Evolutionary conservation across 2,113 vertebrate genomes (phyloP).

Genomic region (Tylochromis polylepis): DNA sequence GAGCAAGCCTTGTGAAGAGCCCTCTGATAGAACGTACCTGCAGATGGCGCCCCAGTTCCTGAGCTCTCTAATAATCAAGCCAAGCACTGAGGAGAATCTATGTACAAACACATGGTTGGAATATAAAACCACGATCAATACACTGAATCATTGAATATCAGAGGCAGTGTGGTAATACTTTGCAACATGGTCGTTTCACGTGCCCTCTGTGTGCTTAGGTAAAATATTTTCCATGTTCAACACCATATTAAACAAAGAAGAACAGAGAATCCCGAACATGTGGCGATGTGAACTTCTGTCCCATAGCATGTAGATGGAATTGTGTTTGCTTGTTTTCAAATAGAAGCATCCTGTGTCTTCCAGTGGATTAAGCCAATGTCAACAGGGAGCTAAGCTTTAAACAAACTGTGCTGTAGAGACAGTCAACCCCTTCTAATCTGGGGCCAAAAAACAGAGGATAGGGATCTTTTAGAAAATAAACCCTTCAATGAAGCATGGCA

Average conservation of each 20-base stretch:
- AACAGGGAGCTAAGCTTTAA: slow-evolving; percentile 58
- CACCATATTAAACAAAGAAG: not conserved
- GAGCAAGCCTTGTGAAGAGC: not conserved
- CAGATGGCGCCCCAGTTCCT: slow-evolving; percentile 64
- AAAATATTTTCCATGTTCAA: not conserved
- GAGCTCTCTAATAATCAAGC: not conserved
- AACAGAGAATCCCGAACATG: not conserved
- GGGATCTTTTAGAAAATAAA: slow-evolving; percentile 18
- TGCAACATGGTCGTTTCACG: not conserved
- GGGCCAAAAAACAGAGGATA: slow-evolving; percentile 18
- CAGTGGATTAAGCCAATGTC: slow-evolving; percentile 52
- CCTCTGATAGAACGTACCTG: slow-evolving; percentile 14
- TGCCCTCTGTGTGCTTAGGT: not conserved
- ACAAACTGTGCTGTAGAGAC: slow-evolving; percentile 53
- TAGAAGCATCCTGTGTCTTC: slow-evolving; percentile 59
- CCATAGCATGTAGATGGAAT: slow-evolving; percentile 15
- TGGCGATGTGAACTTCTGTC: slow-evolving; percentile 39
- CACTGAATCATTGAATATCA: not conserved
- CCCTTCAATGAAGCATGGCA: not conserved
- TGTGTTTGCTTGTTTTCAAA: slow-evolving; percentile 53
- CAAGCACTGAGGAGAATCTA: not conserved
- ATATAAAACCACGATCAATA: not conserved
- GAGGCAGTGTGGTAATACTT: not conserved
- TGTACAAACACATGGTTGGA: not conserved
- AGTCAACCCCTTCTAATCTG: slow-evolving; percentile 23